Conservation (phyloP, 2,113 vertebrate species). For the Leucosticte australis region DNA sequence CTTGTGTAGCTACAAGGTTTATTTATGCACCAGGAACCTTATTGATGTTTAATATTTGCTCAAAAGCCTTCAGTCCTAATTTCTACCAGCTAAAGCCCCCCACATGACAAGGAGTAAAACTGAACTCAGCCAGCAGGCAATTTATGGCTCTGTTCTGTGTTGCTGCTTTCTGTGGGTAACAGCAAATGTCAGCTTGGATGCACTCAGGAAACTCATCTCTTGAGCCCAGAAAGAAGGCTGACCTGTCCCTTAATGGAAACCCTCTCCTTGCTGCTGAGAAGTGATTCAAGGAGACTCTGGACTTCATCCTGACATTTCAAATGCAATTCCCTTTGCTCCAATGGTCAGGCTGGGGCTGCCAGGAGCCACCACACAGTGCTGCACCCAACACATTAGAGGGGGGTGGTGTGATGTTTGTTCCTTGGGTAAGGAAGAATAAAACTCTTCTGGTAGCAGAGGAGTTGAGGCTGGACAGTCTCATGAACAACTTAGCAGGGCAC, state of each 20-base stretch:
- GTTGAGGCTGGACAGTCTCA: not conserved
- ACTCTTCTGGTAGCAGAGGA: not conserved
- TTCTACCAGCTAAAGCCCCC: not conserved
- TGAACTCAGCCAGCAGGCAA: not conserved
- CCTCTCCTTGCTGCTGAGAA: not conserved
- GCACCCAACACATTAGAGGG: not conserved
- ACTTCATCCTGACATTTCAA: slow-evolving; percentile 36
- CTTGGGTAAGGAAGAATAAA: not conserved
- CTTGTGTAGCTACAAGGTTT: not conserved
- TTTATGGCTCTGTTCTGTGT: slow-evolving; percentile 6
- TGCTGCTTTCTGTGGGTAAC: not conserved
- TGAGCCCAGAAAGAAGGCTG: slow-evolving; percentile 6
- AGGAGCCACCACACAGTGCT: not conserved
- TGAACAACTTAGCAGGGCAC: not conserved
- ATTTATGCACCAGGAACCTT: not conserved
- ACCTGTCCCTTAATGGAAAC: not conserved
- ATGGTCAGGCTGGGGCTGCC: not conserved
- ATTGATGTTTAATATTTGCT: slow-evolving; percentile 15
- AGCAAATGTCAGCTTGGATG: not conserved
- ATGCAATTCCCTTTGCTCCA: not conserved
- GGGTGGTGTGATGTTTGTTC: not conserved
- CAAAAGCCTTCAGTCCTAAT: not conserved
- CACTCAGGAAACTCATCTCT: slow-evolving; percentile 6
- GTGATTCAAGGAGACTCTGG: not conserved
- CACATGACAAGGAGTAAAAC: not conserved